phyloP scores from a whole-genome alignment of 1,140 invertebrate genomes.

The Trichonephila clavata region DNA sequence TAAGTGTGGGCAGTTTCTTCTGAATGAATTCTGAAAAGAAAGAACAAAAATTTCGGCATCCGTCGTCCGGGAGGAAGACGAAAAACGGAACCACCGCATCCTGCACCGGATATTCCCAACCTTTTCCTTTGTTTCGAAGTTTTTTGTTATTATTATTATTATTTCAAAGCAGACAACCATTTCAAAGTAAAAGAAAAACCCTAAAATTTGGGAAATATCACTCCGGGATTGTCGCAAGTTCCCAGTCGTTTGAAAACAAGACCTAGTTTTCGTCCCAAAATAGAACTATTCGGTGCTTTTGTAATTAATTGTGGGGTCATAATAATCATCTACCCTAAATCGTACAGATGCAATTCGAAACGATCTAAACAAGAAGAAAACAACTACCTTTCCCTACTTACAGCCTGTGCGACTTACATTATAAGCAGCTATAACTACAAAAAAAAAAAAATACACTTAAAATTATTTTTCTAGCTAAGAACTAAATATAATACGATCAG shows the following conservation, averaged over 20 bases:
- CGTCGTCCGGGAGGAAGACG: constrained; percentile 3
- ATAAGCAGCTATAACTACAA: too few relatives aligned
- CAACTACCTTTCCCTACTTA: too few relatives aligned
- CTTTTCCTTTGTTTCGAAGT: not conserved
- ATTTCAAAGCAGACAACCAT: not conserved
- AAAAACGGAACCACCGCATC: constrained; percentile 10
- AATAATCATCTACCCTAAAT: too few relatives aligned
- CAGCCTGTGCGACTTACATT: too few relatives aligned
- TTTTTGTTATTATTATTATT: not conserved
- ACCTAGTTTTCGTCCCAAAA: not conserved
- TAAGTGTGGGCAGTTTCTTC: not conserved
- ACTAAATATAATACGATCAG: too few relatives aligned
- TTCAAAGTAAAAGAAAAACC: not conserved
- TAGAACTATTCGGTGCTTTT: not conserved
- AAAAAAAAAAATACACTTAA: too few relatives aligned
- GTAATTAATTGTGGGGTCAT: too few relatives aligned
- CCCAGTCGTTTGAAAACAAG: not conserved
- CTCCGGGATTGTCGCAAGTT: not conserved
- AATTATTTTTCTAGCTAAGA: too few relatives aligned
- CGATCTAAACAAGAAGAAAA: too few relatives aligned
- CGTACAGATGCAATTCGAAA: too few relatives aligned
- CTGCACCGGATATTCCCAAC: not conserved
- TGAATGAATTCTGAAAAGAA: not conserved
- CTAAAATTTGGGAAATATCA: not conserved
- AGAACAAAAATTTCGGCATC: not conserved